These are phyloP conservation scores for Bradypodion pumilum DNA, from an alignment of 2,797 vertebrate genomes.

Conservation along the genomic window DNA sequence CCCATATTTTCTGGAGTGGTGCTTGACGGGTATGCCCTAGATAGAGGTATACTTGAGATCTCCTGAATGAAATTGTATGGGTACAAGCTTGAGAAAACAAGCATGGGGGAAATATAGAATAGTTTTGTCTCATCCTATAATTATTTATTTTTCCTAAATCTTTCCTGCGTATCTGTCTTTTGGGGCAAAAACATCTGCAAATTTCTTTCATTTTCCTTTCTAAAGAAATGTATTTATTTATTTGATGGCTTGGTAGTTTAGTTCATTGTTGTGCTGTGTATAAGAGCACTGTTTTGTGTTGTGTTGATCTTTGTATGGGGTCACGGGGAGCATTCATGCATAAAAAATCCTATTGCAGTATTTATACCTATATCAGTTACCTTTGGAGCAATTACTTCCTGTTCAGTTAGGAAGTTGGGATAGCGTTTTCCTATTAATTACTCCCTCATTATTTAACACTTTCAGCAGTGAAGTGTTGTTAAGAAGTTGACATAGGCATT, in stretches of 20 bases:
- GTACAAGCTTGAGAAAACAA: conserved; percentile 46
- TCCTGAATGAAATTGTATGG: conserved; percentile 39
- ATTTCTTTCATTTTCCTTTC: conserved; percentile 56
- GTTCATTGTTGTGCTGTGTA: conserved; percentile 25
- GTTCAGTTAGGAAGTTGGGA: no score
- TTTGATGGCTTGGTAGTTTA: background rate
- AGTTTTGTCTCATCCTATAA: conserved; percentile 41
- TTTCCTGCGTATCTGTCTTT: conserved; percentile 59
- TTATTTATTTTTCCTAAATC: conserved; percentile 53
- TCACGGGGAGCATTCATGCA: no score
- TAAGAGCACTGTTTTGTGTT: conserved; percentile 18
- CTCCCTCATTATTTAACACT: no score
- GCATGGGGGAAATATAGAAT: conserved; percentile 16
- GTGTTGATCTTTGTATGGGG: conserved; percentile 42
- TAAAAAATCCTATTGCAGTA: no score
- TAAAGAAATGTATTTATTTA: background rate
- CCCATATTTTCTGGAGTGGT: no score
- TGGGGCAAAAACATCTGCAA: conserved; percentile 39
- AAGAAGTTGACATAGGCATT: no score
- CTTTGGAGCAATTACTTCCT: no score
- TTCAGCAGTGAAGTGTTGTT: no score
- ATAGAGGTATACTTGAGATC: conserved; percentile 1
- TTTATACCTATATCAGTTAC: no score
- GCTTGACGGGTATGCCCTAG: no score
- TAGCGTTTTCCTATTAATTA: no score